A percentile compares a stretch with the other conserved stretches of the same genome.
Evolutionary conservation across 1,140 invertebrate genomes (phyloP).

Genomic region (Drosophila littoralis): DNA sequence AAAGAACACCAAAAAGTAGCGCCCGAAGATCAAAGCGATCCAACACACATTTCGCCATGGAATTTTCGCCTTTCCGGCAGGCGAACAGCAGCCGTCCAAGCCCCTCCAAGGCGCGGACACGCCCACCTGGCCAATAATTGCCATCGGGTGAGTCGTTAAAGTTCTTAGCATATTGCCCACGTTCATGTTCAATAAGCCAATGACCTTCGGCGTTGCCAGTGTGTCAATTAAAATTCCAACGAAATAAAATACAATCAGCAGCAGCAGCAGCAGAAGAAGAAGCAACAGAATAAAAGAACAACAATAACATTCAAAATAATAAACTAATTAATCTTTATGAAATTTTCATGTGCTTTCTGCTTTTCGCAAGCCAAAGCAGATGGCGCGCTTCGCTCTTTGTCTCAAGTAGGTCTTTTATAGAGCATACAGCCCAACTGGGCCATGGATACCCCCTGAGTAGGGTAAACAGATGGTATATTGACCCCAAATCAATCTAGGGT

Average conservation of each 20-base stretch:
- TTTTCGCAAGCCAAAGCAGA: background rate
- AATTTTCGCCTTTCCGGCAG: slow-evolving; percentile 28
- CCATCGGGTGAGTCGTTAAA: slow-evolving; percentile 1
- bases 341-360: slow-evolving; percentile 26
- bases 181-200: background rate
- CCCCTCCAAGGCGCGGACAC: slow-evolving; percentile 3
- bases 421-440: background rate
- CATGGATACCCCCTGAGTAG: no score
- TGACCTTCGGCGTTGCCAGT: slow-evolving; percentile 62
- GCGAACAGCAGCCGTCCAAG: background rate
- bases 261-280: slow-evolving; percentile 6
- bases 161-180: background rate
- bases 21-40: slow-evolving; percentile 45
- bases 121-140: slow-evolving; percentile 41
- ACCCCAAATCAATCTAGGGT: no score
- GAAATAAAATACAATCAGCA: slow-evolving; percentile 16
- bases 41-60: slow-evolving; percentile 5
- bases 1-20: slow-evolving; percentile 10
- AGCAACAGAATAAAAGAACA: slow-evolving; percentile 33
- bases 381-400: background rate
- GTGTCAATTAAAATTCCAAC: slow-evolving; percentile 74
- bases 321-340: slow-evolving; percentile 39
- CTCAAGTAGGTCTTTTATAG: background rate
- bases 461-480: no score
- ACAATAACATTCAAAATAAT: slow-evolving; percentile 13